phyloP scores from a whole-genome alignment of 2,113 vertebrate genomes.

The Oenanthe melanoleuca region DNA sequence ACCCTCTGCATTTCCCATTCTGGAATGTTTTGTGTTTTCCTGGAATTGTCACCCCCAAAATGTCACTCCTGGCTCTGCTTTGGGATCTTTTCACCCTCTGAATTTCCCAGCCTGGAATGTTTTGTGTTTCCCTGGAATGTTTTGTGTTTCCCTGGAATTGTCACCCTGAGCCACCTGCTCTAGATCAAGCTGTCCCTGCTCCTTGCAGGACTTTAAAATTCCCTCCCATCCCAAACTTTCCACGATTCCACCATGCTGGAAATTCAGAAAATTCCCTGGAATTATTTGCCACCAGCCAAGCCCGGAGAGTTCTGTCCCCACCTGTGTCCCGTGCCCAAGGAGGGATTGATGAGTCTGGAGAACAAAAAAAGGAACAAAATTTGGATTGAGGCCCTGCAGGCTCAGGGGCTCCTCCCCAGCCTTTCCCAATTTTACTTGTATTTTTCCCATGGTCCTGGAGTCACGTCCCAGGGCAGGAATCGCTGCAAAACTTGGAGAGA shows the following conservation, averaged over 20 bases:
- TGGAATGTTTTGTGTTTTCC: too few relatives aligned
- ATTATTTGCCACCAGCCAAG: too few relatives aligned
- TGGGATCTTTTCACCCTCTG: neutral
- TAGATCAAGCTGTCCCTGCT: neutral
- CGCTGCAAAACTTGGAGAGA: neutral
- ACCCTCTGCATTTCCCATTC: neutral
- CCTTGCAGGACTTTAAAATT: neutral
- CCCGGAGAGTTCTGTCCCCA: neutral
- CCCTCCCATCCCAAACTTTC: neutral
- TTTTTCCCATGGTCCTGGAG: constrained; percentile 33
- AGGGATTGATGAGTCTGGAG: neutral
- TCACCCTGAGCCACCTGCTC: rapidly evolving
- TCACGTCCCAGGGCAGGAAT: constrained; percentile 10
- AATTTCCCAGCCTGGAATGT: too few relatives aligned
- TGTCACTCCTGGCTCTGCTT: neutral
- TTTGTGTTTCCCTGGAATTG: rapidly evolving
- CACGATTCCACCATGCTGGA: neutral
- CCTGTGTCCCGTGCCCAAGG: rapidly evolving
- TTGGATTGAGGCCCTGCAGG: neutral
- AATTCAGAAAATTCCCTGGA: neutral
- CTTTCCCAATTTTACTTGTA: constrained; percentile 16
- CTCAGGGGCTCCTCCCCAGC: neutral
- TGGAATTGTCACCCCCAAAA: neutral
- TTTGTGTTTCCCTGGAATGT: neutral
- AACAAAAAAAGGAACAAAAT: neutral